Base-by-base conservation (phyloP, 2,113 vertebrate species). In the Excalfactoria chinensis region DNA sequence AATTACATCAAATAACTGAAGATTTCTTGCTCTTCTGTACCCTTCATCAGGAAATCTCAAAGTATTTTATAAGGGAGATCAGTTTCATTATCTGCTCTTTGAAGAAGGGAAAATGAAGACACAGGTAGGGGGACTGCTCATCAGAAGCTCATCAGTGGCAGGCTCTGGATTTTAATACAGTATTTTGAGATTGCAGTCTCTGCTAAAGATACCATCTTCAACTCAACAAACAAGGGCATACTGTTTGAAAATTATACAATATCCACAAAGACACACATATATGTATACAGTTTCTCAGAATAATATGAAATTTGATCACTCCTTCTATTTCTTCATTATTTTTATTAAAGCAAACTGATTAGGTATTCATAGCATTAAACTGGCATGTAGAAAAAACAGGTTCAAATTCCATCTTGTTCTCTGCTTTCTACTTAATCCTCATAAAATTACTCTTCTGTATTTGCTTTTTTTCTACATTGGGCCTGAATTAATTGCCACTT, bases 101-200 rank as follows among this genome's bases (percentile, higher is more conserved):
- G 77, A 89, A 63, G 19, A 34, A 59, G 34, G 30, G 30, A 89
- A 84, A 63, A 59, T 34, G 41, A 67, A 89, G 59, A 14, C 26
- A 76, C 68, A 58, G 25, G 51, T n/a, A 23, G 16, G 20, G 4
- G 32, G 83, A 74, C 11, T 83, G 11, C 18, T 75, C n/a, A 43
- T 60, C 19, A 43, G 14, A 43, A 75, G n/a, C 13, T 32, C 44
- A 78, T 32, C 44, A 78, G 40, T 67, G 32, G 17, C 34, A 70
- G 71, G 6, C 3, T 2, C 28, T 86, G 35, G 13, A 53, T 83
- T 37, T 83, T 51, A 86, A 51, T 22, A 19, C 21, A 74, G 19
- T 8, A 11, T 48, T 71, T 23, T 0, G 2, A 62, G 1, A 0
- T 40, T 44, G 25, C 23, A 51, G 11, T 21, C 23, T 32, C 19